phyloP scores from a whole-genome alignment of 2,797 vertebrate genomes.

The Sebastiscus tertius region DNA sequence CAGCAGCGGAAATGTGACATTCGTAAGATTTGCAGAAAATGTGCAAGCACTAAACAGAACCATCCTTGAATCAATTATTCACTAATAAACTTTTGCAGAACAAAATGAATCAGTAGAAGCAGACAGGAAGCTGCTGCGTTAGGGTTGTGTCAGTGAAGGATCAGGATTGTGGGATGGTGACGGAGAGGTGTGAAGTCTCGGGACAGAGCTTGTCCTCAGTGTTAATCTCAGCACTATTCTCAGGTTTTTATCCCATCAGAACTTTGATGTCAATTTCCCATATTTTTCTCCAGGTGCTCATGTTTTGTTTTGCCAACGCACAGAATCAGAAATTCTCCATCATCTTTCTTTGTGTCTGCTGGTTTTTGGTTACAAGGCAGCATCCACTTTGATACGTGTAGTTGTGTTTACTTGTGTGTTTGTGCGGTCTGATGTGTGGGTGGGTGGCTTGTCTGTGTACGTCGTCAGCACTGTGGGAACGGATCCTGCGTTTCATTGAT shows the following conservation, averaged over 20 bases:
- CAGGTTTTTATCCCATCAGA: neutral
- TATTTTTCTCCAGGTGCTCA: neutral
- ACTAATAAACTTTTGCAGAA: neutral
- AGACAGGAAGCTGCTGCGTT: neutral
- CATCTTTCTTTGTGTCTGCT: constrained; percentile 33
- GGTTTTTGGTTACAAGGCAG: constrained; percentile 13
- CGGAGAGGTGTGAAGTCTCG: neutral
- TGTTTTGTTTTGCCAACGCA: neutral
- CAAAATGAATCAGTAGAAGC: neutral
- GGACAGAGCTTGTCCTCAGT: neutral
- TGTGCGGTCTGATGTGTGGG: constrained; percentile 28
- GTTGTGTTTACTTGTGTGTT: neutral
- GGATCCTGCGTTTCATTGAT: constrained; percentile 56
- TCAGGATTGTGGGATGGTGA: neutral
- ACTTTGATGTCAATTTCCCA: neutral
- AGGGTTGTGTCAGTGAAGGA: neutral
- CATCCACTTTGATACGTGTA: constrained; percentile 27
- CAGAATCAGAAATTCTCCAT: neutral
- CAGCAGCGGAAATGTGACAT: neutral
- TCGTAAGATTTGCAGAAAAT: neutral
- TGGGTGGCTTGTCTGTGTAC: constrained; percentile 28
- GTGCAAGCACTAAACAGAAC: neutral
- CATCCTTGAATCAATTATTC: neutral
- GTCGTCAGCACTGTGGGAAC: constrained; percentile 48
- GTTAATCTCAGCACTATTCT: neutral